Conservation (phyloP, 2,797 vertebrate genomes). For the Mycteria americana region DNA sequence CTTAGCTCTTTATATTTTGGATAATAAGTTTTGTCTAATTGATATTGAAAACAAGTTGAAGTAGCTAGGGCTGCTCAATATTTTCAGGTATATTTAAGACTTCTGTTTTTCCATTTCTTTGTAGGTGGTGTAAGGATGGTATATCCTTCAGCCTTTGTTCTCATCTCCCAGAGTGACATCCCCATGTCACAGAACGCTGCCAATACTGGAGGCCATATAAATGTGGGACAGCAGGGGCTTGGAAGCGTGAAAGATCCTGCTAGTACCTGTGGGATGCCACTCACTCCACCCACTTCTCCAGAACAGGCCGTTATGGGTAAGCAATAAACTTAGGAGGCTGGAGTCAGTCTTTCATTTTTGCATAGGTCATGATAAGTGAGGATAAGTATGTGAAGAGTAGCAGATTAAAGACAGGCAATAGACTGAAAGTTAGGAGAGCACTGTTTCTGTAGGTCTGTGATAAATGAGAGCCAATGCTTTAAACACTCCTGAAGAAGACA, state of each 20-base stretch:
- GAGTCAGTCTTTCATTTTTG: neutral
- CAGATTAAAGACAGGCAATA: neutral
- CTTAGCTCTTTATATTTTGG: neutral
- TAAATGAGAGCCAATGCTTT: neutral
- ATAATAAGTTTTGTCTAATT: neutral
- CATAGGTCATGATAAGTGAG: neutral
- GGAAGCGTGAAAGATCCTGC: conserved; percentile 84
- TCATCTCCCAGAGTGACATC: conserved; percentile 93
- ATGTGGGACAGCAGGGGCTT: conserved; percentile 75
- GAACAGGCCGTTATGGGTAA: conserved; percentile 90
- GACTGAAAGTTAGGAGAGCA: neutral
- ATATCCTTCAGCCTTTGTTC: conserved; percentile 94
- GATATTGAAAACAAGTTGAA: neutral
- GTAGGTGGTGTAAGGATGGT: conserved; percentile 97
- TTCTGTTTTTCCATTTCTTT: neutral
- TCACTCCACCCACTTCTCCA: conserved; percentile 95
- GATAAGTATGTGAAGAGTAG: neutral
- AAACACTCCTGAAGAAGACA: neutral
- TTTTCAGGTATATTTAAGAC: neutral
- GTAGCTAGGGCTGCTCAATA: neutral
- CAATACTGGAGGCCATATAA: conserved; percentile 72
- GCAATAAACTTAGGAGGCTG: neutral
- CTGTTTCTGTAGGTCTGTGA: neutral
- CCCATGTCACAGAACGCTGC: conserved; percentile 84
- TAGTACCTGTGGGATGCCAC: conserved; percentile 90